Base-by-base conservation (phyloP, 2,888 invertebrate genomes). In the Cantharis lateralis region DNA sequence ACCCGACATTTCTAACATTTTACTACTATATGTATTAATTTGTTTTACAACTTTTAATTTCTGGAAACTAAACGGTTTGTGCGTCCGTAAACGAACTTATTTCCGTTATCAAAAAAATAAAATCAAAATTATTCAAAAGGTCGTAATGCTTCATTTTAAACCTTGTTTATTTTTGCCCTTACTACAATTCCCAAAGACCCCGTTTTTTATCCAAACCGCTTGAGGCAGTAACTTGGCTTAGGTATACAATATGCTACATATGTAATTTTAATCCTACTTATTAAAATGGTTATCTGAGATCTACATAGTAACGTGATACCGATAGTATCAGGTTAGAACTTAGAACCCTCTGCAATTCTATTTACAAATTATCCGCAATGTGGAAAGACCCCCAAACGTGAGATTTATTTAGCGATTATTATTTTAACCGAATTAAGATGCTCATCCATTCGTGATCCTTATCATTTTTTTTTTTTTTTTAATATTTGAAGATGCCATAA, bases 241-340 rank as follows among this genome's bases (percentile, higher is more conserved):
- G 82, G 81, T 82, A 75, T 64, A 76, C 78, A 86, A 86, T 86
- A 86, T 85, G 83, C 74, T 85, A 87, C 87, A 87, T 86, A 87
- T 87, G 87, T 87, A 87, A 87, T 87, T 87, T 87, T 88, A 88
- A 88, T 88, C 87, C 87, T 84, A 84, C 86, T 87, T 87, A 87
- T 87, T 87, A 85, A 85, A 87, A 86, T 86, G 83, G 85, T 86
- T 87, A 87, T 87, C 87, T 86, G 73, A 79, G 84, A 86, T 87
- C 87, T 87, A 86, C 85, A 78, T 72, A 84, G 87, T 87, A 87
- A 87, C 85, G 83, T 85, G 87, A 87, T 87, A 87, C 87, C 84
- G 87, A 87, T 87, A 86, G 84, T 86, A 87, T 87, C 87, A 86
- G 85, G 86, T 80, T 82, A 80, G 81, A 80, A 78, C 81, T 48